Evolutionary conservation across 2,113 vertebrate species (phyloP).

Genomic region (Melanerpes aurifrons): DNA sequence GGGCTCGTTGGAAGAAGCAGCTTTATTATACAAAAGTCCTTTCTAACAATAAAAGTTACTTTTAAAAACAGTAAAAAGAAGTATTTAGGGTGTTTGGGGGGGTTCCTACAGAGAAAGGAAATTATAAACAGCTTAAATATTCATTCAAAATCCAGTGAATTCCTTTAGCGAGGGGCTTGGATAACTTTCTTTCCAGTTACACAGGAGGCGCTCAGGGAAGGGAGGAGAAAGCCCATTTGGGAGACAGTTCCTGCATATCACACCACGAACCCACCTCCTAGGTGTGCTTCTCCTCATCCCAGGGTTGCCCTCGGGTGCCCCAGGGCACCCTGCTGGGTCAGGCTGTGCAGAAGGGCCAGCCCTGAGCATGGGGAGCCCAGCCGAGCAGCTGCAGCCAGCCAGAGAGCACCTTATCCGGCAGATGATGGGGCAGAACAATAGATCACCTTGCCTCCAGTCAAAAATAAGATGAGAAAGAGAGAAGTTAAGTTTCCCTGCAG

Average conservation of each 20-base stretch:
- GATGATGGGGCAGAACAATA: not conserved
- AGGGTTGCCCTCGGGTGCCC: not conserved
- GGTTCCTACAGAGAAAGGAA: conserved; percentile 12
- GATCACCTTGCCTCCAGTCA: not conserved
- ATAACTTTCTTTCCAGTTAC: not conserved
- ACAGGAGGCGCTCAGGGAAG: not conserved
- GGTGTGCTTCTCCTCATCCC: not conserved
- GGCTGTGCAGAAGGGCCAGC: not conserved
- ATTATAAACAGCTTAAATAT: conserved; percentile 30
- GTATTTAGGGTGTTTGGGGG: not conserved
- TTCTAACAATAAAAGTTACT: conserved; percentile 41
- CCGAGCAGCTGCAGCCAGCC: not conserved
- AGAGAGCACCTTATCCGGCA: not conserved
- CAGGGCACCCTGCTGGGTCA: fast-evolving
- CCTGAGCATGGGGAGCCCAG: fast-evolving
- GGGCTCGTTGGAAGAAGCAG: conserved; percentile 15
- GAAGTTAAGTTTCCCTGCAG: not conserved
- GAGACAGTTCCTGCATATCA: not conserved
- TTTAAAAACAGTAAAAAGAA: conserved; percentile 46
- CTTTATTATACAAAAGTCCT: conserved; percentile 60
- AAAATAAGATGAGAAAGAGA: not conserved
- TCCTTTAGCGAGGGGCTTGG: not conserved
- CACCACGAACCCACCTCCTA: not conserved
- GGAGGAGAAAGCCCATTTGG: not conserved
- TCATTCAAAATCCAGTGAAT: conserved; percentile 33